Conservation (phyloP, 2,888 invertebrate species). For the Pyrochroa serraticornis region DNA sequence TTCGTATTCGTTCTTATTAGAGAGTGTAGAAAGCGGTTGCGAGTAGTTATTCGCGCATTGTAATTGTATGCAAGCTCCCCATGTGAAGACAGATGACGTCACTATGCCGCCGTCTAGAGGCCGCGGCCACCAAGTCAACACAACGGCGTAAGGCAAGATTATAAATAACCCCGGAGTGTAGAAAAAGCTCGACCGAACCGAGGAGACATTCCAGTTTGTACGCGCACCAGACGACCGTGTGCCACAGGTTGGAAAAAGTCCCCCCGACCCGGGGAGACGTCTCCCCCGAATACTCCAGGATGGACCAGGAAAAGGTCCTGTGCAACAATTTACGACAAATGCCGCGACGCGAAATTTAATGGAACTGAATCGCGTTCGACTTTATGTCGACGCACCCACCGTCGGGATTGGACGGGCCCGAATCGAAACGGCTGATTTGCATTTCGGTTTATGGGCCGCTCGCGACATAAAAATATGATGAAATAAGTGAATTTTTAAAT, state of each 20-base stretch:
- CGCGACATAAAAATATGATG: constrained; percentile 1
- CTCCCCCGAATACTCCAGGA: neutral
- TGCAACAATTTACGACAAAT: constrained; percentile 25
- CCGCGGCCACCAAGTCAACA: constrained; percentile 27
- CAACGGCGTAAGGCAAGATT: constrained; percentile 24
- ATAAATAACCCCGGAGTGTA: constrained; percentile 28
- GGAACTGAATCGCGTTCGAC: constrained; percentile 20
- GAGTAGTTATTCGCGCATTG: too few relatives aligned
- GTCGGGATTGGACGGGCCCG: constrained; percentile 17
- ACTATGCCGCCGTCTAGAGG: constrained; percentile 15
- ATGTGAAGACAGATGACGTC: constrained; percentile 9
- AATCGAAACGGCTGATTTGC: constrained; percentile 26
- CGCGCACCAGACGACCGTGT: constrained; percentile 11
- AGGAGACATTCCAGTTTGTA: constrained; percentile 27
- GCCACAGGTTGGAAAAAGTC: constrained; percentile 22
- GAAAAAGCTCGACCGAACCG: constrained; percentile 22
- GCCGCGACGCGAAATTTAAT: constrained; percentile 18
- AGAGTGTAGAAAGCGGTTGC: too few relatives aligned
- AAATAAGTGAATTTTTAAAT: constrained; percentile 1
- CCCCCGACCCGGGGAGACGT: neutral
- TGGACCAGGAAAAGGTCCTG: constrained; percentile 16
- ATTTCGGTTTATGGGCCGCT: constrained; percentile 16
- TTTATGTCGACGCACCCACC: constrained; percentile 18
- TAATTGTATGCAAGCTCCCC: neutral
- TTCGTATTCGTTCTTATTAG: too few relatives aligned